Conservation (phyloP, 2,888 invertebrate genomes). For the Hypomecis atomaria region DNA sequence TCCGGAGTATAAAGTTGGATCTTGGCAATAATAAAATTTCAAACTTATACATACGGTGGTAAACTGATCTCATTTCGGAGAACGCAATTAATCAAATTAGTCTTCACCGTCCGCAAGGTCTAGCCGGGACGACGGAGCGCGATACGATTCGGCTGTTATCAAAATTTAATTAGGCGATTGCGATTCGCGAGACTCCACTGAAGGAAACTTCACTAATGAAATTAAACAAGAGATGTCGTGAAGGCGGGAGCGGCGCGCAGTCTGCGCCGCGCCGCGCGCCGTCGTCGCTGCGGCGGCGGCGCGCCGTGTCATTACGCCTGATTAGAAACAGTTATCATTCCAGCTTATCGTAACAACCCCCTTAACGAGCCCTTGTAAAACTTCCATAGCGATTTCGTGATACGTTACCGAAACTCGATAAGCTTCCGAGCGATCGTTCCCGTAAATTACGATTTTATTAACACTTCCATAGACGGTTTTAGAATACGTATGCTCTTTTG, state of each 20-base stretch:
- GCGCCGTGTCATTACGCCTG: constrained; percentile 70
- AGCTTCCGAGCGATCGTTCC: constrained; percentile 69
- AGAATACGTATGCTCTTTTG: constrained; percentile 37
- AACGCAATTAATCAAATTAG: constrained; percentile 12
- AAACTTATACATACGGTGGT: constrained; percentile 7
- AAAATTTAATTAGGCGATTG: constrained; percentile 46
- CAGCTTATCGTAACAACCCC: constrained; percentile 77
- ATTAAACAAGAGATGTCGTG: constrained; percentile 59
- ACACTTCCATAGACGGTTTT: constrained; percentile 45
- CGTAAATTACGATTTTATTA: constrained; percentile 63
- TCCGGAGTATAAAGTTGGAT: constrained; percentile 32
- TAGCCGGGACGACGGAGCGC: constrained; percentile 27
- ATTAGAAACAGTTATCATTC: constrained; percentile 81
- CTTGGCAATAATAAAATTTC: constrained; percentile 18
- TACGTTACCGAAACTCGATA: constrained; percentile 69
- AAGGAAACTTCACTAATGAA: constrained; percentile 56
- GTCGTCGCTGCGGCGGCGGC: constrained; percentile 56
- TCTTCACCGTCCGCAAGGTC: constrained; percentile 6
- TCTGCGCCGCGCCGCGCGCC: constrained; percentile 34
- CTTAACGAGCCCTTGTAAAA: constrained; percentile 80
- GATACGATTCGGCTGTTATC: constrained; percentile 44
- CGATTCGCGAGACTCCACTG: constrained; percentile 41
- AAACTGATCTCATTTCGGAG: background rate
- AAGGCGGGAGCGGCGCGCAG: constrained; percentile 41
- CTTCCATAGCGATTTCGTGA: constrained; percentile 73